Percentiles rank a stretch among this genome's conserved stretches.
These are phyloP conservation scores for Whitmania pigra DNA, from an alignment of 1,140 invertebrate species.

Conservation along the genomic window DNA sequence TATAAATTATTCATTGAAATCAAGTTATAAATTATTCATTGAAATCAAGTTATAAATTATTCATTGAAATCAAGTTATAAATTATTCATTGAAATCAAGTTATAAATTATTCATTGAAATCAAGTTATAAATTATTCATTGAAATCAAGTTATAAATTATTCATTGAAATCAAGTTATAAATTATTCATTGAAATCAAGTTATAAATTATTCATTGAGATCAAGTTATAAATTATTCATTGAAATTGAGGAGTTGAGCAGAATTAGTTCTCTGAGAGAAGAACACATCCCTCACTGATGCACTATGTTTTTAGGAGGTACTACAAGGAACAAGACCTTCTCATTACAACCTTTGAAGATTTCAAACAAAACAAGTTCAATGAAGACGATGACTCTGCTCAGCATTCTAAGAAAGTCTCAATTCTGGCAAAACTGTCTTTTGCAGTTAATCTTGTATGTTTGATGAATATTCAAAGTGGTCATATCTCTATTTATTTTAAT, in stretches of 20 bases:
- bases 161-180: constrained; percentile 25
- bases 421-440: constrained; percentile 30
- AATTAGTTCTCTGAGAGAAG: neutral
- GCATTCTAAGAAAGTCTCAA: constrained; percentile 18
- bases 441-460: constrained; percentile 29
- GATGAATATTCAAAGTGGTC: no score
- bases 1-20: neutral
- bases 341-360: constrained; percentile 35
- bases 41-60: neutral
- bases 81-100: neutral
- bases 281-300: neutral
- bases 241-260: neutral
- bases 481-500: no score
- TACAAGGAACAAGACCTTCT: constrained; percentile 39
- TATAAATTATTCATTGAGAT: constrained; percentile 22
- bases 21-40: neutral
- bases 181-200: constrained; percentile 27
- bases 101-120: neutral
- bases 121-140: neutral
- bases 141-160: constrained; percentile 24
- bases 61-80: neutral
- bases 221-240: constrained; percentile 16
- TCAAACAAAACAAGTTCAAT: constrained; percentile 25
- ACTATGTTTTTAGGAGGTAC: constrained; percentile 29
- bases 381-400: neutral